Evolutionary conservation across 2,888 invertebrate genomes (phyloP).

Genomic region (Pyrochroa serraticornis): DNA sequence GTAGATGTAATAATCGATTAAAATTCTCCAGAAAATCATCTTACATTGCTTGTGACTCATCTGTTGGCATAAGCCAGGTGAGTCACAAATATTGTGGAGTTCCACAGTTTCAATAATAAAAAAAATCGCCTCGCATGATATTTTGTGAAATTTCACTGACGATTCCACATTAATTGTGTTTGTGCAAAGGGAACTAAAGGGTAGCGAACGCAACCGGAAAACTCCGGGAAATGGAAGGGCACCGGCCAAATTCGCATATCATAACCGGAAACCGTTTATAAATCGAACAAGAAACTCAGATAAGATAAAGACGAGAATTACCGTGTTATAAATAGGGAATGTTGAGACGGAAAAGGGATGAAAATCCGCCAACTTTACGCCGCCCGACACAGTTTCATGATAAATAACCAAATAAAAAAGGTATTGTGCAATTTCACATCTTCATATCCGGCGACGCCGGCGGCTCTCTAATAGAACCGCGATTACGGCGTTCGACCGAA

Average conservation of each 20-base stretch:
- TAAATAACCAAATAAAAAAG: constrained; percentile 28
- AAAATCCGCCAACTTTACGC: constrained; percentile 29
- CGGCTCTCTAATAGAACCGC: too few species aligned
- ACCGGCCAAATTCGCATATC: constrained; percentile 14
- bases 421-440: neutral
- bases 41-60: too few species aligned
- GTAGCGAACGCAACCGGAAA: neutral
- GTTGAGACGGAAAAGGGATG: neutral
- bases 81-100: too few species aligned
- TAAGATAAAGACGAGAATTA: constrained; percentile 30
- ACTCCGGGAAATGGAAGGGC: constrained; percentile 17
- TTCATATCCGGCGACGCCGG: too few species aligned
- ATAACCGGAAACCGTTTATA: constrained; percentile 38
- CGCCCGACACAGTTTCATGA: constrained; percentile 33
- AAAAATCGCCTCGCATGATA: too few species aligned
- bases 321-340: neutral
- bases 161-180: too few species aligned
- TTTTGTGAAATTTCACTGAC: too few species aligned
- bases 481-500: neutral
- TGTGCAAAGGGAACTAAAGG: too few species aligned
- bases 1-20: too few species aligned
- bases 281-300: constrained; percentile 32
- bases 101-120: too few species aligned
- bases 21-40: too few species aligned
- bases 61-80: too few species aligned